Conservation (phyloP, 1,140 invertebrate species). For the Trialeurodes vaporariorum region DNA sequence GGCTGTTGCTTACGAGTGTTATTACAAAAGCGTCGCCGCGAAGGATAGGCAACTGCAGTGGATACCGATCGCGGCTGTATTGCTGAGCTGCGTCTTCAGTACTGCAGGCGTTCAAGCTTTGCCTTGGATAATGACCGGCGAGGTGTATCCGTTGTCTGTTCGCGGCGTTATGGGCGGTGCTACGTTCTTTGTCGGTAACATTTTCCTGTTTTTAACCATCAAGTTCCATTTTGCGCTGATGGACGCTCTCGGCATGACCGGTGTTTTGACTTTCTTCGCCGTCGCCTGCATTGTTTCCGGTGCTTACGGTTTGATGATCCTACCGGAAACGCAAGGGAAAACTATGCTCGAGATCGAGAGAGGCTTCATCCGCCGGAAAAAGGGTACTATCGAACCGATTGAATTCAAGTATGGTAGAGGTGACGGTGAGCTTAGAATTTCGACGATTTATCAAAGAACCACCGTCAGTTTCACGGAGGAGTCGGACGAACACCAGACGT, state of each 20-base stretch:
- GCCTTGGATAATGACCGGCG: constrained; percentile 61
- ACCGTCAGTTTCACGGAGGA: too few species aligned
- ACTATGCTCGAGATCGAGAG: not conserved
- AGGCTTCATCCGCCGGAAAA: not conserved
- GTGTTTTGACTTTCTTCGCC: not conserved
- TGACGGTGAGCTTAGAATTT: too few species aligned
- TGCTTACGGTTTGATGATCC: not conserved
- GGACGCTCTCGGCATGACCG: not conserved
- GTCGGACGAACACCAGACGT: too few species aligned
- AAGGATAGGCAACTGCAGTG: not conserved
- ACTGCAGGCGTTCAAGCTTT: constrained; percentile 60
- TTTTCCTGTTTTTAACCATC: not conserved
- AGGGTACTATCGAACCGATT: too few species aligned
- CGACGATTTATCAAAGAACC: too few species aligned
- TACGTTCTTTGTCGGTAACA: constrained; percentile 42
- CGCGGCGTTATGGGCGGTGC: constrained; percentile 52
- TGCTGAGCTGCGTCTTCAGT: constrained; percentile 53
- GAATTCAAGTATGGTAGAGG: too few species aligned
- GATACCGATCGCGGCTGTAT: constrained; percentile 46
- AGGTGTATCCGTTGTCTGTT: constrained; percentile 53
- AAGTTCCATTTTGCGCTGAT: not conserved
- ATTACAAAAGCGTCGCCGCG: constrained; percentile 36
- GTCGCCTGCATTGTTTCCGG: not conserved
- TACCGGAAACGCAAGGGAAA: not conserved
- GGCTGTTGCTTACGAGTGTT: constrained; percentile 31